phyloP scores from a whole-genome alignment of 1,140 invertebrate genomes.

The Heterodera carotae region DNA sequence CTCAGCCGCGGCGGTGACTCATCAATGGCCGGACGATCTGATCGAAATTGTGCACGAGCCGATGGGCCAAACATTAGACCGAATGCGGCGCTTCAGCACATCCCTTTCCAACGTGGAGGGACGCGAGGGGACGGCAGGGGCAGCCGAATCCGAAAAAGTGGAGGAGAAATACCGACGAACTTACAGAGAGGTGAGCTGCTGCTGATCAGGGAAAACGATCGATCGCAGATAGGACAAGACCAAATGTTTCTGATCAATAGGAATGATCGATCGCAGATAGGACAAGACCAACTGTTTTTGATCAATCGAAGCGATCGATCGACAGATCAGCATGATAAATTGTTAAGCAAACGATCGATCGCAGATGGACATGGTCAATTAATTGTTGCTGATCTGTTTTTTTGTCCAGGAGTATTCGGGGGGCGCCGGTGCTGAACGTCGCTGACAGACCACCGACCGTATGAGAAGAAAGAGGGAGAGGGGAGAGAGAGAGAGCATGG shows the following conservation, averaged over 20 bases:
- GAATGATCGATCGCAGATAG: neutral
- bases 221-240: neutral
- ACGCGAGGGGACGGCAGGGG: constrained; percentile 13
- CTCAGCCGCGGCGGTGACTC: constrained; percentile 28
- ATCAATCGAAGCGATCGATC: neutral
- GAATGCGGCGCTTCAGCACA: constrained; percentile 63
- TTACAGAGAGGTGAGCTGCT: constrained; percentile 48
- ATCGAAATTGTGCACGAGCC: constrained; percentile 65
- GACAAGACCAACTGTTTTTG: neutral
- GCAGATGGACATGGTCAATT: no score
- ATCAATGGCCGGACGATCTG: constrained; percentile 63
- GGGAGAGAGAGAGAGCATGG: neutral
- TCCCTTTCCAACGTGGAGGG: constrained; percentile 62
- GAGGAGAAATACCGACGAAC: constrained; percentile 49
- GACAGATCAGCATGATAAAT: neutral
- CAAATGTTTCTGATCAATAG: neutral
- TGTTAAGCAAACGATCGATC: no score
- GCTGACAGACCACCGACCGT: neutral
- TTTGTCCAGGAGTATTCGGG: constrained; percentile 21
- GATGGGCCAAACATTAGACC: constrained; percentile 60
- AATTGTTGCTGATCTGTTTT: neutral
- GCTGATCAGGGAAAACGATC: neutral
- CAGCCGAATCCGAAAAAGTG: constrained; percentile 40
- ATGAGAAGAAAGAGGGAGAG: neutral
- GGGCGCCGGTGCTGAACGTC: neutral